Base-by-base conservation (phyloP, 2,797 vertebrate species). In the Labroides dimidiatus region DNA sequence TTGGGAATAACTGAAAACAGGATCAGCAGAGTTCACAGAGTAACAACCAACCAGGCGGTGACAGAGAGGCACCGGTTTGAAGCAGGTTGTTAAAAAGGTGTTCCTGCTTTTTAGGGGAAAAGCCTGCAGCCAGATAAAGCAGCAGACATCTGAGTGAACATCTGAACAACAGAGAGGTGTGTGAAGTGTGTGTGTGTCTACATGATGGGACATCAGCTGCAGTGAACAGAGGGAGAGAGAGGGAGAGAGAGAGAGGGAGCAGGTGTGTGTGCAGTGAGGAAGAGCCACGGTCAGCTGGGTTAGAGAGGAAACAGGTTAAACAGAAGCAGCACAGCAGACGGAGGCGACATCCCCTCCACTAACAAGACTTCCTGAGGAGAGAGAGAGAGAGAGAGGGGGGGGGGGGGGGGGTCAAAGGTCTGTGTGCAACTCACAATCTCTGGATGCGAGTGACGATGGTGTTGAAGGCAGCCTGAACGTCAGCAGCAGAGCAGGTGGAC, bases 381-480 rank as follows among this genome's bases (percentile, higher is more conserved):
- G 50, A 48, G 66, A 48, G 48, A 62, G 39, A 1, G 4, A 77
- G 57, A 60, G 53, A 49, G 27, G 6, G 49, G 48, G 66, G 48
- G 47, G 62, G 39, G 1, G 4, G 75, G 57, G 57, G 24, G 24
- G 6, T 27, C 24, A 54, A 49, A 33, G 30, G 55, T 24, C 20
- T 42, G 73, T 10, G 43, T 44, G 48, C 0, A 37, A 92, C 93
- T 94, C 82, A 95, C 94, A 95, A 95, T 94, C 94, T 93, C 92
- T 95, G 94, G 78, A 95, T 95, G 64, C 94, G 90, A n/a, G 94
- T 94, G 16, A 95, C 93, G 61, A 95, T 95, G 78, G 94, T 94
- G 88, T 93, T 94, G 90, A 95, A 95, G 70, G 94, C 94, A 27
- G 94, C 94, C 69, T 95, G 94, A 62, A 95, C 93, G 37, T 95